These are phyloP conservation scores for Pycnonotus jocosus DNA, from an alignment of 2,113 vertebrate genomes.

Conservation along the genomic window DNA sequence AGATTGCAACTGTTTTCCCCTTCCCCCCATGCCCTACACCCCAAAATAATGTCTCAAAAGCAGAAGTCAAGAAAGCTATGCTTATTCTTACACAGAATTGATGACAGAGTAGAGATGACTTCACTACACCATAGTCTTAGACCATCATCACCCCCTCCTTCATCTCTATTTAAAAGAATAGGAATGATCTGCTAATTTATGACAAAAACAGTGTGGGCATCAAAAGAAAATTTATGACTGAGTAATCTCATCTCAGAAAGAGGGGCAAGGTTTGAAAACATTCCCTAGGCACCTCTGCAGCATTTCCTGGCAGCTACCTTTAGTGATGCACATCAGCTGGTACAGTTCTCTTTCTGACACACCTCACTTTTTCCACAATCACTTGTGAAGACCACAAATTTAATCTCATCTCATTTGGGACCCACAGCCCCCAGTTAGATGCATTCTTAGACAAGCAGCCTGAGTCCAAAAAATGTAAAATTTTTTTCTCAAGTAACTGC, in stretches of 20 bases:
- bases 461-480: not conserved
- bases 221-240: not conserved
- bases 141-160: not conserved
- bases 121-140: not conserved
- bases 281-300: not conserved
- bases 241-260: not conserved
- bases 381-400: not conserved
- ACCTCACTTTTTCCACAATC: not conserved
- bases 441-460: not conserved
- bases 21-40: not conserved
- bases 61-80: not conserved
- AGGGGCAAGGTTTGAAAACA: not conserved
- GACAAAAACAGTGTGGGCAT: not conserved
- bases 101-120: not conserved
- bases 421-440: not conserved
- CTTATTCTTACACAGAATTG: not conserved
- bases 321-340: not conserved
- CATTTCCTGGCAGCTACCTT: not conserved
- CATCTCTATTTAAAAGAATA: not conserved
- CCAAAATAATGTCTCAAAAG: not conserved
- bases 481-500: not conserved
- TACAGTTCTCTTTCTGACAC: not conserved
- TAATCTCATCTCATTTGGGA: not conserved
- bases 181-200: not conserved
- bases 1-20: not conserved